A percentile compares a stretch with the other conserved stretches of the same genome.
Conservation (phyloP, 2,888 invertebrate species). For the Acleris holmiana region DNA sequence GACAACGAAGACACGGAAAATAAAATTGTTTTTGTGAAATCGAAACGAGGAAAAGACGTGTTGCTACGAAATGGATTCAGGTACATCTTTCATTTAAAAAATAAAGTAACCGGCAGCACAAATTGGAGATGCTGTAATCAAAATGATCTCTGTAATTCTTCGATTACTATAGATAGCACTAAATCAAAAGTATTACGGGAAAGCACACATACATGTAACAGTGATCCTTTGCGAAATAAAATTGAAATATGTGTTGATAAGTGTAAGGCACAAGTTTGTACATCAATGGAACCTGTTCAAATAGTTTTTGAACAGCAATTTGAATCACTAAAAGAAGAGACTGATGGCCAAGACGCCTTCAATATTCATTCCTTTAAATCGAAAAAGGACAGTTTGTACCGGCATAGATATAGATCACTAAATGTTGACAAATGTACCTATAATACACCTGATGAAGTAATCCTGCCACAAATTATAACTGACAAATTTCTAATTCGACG, state of each 20-base stretch:
- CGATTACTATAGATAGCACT: not conserved
- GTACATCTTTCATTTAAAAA: no score
- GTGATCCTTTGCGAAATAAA: not conserved
- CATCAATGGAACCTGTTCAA: not conserved
- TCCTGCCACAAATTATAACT: not conserved
- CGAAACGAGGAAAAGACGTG: no score
- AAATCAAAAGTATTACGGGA: not conserved
- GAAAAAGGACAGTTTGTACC: not conserved
- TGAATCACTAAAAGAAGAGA: not conserved
- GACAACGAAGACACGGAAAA: no score
- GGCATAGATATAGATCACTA: not conserved
- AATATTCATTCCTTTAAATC: not conserved
- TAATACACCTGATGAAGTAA: not conserved
- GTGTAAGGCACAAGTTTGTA: not conserved
- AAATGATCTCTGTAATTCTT: no score
- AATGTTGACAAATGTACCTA: not conserved
- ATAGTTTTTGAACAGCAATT: not conserved
- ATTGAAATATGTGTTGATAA: not conserved
- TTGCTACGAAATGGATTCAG: no score
- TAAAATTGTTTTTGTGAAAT: no score
- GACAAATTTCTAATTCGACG: not conserved
- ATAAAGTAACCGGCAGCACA: no score
- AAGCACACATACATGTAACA: not conserved
- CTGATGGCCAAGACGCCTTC: not conserved
- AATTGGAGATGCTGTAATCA: no score